Base-by-base conservation (phyloP, 92 coral and sea anemone species). In the Porites cylindrica region DNA sequence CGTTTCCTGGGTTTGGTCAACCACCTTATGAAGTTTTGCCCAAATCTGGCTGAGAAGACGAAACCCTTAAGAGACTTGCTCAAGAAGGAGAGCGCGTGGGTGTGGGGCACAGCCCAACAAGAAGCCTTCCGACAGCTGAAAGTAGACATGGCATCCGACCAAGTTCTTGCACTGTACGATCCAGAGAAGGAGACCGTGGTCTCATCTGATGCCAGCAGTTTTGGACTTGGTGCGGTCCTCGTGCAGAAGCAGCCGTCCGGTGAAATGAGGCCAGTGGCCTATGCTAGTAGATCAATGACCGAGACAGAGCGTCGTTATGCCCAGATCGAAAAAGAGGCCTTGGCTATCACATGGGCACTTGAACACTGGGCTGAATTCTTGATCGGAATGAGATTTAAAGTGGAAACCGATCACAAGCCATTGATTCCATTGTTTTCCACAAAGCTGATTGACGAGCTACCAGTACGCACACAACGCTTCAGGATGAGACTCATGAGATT, bases 141-240 rank as follows among this genome's bases (percentile, higher is more conserved):
- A 61, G 75, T 75, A 29, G 84, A 81, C 72, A 90, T 90, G 75
- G 81, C 82, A 66, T 90, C 93, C 8, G 85, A 86, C 60, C 80
- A 80, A 52, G 69, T 79, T 62, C 79, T 79, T 9, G 88, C 88
- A 62, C 71, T 91, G 56, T 81, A 79, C 70, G 51, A 79, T 74
- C 91, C 85, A 24, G 80, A 87, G 62, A 82, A 61, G 71, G 87
- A 91, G 66, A 88, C 93, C 4, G 73, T 51, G 10, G 90, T 91
- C 32, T 81, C 77, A 11, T 73, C 93, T 2, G 88, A 91, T 91
- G 85, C 89, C 1, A 82, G 82, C 54, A 53, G 88, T 60, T 75
- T 82, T 78, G 86, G 93, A 26, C 75, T 93, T 17, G 93, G 92
- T 19, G 94, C 92, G 51, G 90, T 90, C 52, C 90, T 85, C 53